These are phyloP conservation scores for Drosophila fulvimacula DNA, from an alignment of 2,888 invertebrate species.

Conservation along the genomic window DNA sequence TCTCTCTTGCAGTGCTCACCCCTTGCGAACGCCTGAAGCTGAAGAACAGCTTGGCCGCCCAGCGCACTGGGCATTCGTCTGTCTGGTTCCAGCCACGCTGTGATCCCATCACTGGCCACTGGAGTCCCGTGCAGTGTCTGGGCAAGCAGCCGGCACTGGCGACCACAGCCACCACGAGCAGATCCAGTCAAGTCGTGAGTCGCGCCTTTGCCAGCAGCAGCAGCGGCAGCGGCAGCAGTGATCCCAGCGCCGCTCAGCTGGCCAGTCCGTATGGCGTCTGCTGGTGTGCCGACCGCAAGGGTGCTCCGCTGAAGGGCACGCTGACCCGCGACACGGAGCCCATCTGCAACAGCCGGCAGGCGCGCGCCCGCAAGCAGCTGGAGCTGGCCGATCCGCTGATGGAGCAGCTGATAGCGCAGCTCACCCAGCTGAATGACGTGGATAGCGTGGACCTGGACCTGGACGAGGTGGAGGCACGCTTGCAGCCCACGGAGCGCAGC, in stretches of 20 bases:
- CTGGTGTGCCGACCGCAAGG: slow-evolving; percentile 94
- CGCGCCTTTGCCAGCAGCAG: slow-evolving; percentile 61
- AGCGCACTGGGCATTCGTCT: slow-evolving; percentile 86
- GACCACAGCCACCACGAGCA: slow-evolving; percentile 8
- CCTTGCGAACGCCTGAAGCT: slow-evolving; percentile 92
- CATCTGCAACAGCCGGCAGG: slow-evolving; percentile 92
- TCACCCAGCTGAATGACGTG: slow-evolving; percentile 86
- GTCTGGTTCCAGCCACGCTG: slow-evolving; percentile 90
- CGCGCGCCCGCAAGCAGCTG: slow-evolving; percentile 86
- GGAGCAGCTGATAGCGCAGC: slow-evolving; percentile 90
- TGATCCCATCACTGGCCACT: slow-evolving; percentile 89
- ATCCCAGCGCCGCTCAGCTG: background rate
- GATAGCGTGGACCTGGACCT: slow-evolving; percentile 59
- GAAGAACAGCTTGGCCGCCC: slow-evolving; percentile 90
- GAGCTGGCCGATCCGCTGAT: slow-evolving; percentile 85
- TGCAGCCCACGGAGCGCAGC: slow-evolving; percentile 67
- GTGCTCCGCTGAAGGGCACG: slow-evolving; percentile 92
- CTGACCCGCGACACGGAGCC: slow-evolving; percentile 91
- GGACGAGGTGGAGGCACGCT: slow-evolving; percentile 57
- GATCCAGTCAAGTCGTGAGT: slow-evolving; percentile 63
- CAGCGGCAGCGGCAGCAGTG: slow-evolving; percentile 15
- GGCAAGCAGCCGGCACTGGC: slow-evolving; percentile 85
- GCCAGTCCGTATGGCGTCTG: slow-evolving; percentile 88
- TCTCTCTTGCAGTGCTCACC: slow-evolving; percentile 87
- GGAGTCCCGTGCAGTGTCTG: slow-evolving; percentile 93